phyloP scores from a whole-genome alignment of 2,888 invertebrate genomes.

The Agonopterix heracliana region DNA sequence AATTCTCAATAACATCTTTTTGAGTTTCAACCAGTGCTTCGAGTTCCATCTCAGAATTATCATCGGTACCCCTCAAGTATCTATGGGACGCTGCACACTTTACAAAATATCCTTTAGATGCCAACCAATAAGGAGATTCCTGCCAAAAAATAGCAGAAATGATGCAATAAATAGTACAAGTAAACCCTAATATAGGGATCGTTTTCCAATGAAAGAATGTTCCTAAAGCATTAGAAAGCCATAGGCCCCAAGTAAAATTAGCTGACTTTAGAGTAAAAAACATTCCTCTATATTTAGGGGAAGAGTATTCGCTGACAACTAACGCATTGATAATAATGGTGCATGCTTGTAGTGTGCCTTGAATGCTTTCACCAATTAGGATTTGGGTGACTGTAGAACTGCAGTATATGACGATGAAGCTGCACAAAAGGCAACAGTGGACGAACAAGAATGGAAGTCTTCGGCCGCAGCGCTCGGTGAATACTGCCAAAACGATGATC shows the following conservation, averaged over 20 bases:
- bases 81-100: constrained; percentile 17
- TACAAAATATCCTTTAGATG: constrained; percentile 16
- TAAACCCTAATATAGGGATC: constrained; percentile 10
- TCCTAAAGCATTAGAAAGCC: constrained; percentile 18
- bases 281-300: constrained; percentile 19
- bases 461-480: constrained; percentile 15
- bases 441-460: constrained; percentile 12
- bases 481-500: constrained; percentile 12
- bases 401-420: constrained; percentile 15
- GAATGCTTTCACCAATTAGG: constrained; percentile 15
- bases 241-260: constrained; percentile 15
- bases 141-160: constrained; percentile 16
- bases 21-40: constrained; percentile 15
- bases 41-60: constrained; percentile 14
- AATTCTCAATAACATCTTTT: constrained; percentile 15
- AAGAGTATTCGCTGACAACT: constrained; percentile 14
- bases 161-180: constrained; percentile 10
- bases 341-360: constrained; percentile 6
- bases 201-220: constrained; percentile 16
- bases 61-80: constrained; percentile 15
- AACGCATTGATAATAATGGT: too few relatives aligned
- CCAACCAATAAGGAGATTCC: constrained; percentile 23
- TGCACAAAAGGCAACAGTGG: constrained; percentile 1
- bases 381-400: constrained; percentile 13
- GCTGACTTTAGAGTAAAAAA: constrained; percentile 17